Percentiles rank a stretch among this genome's conserved stretches.
Conservation (phyloP, 2,797 vertebrate species). For the Chiroxiphia lanceolata region DNA sequence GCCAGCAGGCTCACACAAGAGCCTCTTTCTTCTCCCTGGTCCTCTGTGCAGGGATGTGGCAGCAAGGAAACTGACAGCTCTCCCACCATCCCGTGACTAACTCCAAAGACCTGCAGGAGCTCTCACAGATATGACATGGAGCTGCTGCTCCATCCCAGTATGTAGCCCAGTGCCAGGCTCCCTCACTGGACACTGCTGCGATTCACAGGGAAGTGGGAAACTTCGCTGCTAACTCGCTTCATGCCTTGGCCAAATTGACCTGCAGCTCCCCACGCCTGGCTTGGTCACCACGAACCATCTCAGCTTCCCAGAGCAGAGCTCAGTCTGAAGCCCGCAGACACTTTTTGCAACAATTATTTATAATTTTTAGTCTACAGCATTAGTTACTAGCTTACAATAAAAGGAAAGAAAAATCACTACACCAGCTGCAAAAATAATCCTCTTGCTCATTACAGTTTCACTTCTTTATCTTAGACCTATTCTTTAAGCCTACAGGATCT, state of each 20-base stretch:
- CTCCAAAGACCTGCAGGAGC: background rate
- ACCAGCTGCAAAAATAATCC: slow-evolving; percentile 15
- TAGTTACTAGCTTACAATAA: background rate
- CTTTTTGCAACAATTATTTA: background rate
- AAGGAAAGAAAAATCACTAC: background rate
- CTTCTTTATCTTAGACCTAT: background rate
- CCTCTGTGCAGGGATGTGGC: background rate
- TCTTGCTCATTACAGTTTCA: background rate
- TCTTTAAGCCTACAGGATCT: slow-evolving; percentile 15
- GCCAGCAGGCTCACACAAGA: background rate
- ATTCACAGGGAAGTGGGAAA: background rate
- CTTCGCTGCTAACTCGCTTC: fast-evolving
- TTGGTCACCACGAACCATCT: background rate
- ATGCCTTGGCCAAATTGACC: background rate
- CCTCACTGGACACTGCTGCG: fast-evolving
- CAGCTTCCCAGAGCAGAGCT: fast-evolving
- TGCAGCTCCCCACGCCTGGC: fast-evolving
- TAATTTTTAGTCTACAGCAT: background rate
- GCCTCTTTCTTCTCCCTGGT: background rate
- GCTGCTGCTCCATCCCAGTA: background rate
- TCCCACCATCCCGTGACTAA: background rate
- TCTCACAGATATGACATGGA: background rate
- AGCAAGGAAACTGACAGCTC: background rate
- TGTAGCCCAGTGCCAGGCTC: background rate
- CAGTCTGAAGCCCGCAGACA: background rate